Percentiles rank a stretch among this genome's conserved stretches.
Conservation (phyloP, 1,140 invertebrate genomes). For the Psix sp. region DNA sequence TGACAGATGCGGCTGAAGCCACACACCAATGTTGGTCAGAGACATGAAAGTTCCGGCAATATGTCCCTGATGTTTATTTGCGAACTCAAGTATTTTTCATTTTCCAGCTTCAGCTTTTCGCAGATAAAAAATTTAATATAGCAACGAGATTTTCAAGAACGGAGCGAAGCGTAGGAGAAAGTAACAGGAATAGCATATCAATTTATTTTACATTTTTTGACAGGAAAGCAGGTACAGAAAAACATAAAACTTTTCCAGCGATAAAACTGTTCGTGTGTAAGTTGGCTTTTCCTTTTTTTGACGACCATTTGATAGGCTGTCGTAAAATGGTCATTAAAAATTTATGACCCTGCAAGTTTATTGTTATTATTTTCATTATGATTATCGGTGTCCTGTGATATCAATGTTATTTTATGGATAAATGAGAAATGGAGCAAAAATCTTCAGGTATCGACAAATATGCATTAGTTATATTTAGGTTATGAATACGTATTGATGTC, state of each 20-base stretch:
- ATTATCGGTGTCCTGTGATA: slow-evolving; percentile 9
- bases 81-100: too few relatives aligned
- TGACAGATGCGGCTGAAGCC: slow-evolving; percentile 32
- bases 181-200: too few relatives aligned
- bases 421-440: slow-evolving; percentile 1
- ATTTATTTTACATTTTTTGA: too few relatives aligned
- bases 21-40: slow-evolving; percentile 26
- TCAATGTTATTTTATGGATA: slow-evolving; percentile 7
- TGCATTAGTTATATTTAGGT: not conserved
- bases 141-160: too few relatives aligned
- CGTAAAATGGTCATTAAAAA: slow-evolving; percentile 8
- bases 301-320: not conserved
- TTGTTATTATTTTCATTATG: slow-evolving; percentile 13
- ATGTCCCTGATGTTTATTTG: too few relatives aligned
- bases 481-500: too few relatives aligned
- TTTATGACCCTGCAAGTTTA: slow-evolving; percentile 8
- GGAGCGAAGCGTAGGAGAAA: too few relatives aligned
- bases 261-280: too few relatives aligned
- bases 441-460: slow-evolving; percentile 2
- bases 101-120: too few relatives aligned
- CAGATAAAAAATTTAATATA: too few relatives aligned
- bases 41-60: slow-evolving; percentile 4
- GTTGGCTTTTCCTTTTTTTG: not conserved
- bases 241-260: too few relatives aligned
- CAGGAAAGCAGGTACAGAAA: too few relatives aligned